Base-by-base conservation (phyloP, 92 coral and sea anemone species). In the Actinostola sp. region DNA sequence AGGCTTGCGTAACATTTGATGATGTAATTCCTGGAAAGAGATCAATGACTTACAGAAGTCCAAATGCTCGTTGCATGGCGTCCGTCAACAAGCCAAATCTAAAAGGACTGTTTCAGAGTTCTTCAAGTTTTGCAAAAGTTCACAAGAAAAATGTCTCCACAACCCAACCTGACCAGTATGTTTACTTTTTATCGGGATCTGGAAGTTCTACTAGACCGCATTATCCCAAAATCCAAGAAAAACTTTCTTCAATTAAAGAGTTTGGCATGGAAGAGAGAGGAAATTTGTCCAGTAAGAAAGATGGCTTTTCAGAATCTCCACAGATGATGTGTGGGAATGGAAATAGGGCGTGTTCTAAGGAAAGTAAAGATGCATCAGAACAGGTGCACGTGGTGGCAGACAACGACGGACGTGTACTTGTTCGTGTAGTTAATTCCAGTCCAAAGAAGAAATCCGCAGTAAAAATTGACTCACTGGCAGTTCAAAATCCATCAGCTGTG, bases 341-440 rank as follows among this genome's bases (percentile, higher is more conserved):
- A 36, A 4, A 36, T 11, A 36, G 42, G 6, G 42, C 6, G 11
- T 4, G 4, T 36, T 36, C 42, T 4, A 54, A 54, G 35, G 39
- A 5, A 12, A 30, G 28, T 1, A 28, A 57, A 16, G 19, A 27
- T 26, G 63, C 1, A 9, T 24, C 27, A 13, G 10, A 5, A 29
- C 49, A 31, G 21, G 12, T 68, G 62, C 61, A 68, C 19, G 74
- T 68, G 8, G 48, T 68, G 28, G 43, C 56, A 5, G 74, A 68
- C 45, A 50, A 38, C 21, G 48, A 68, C 3, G 74, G 74, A 6
- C 74, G 74, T n/a, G 59, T 68, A n/a, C 48, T 32, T 20, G 74
- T 68, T 17, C 50, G 51, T 23, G 59, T 66, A 13, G 25, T 35
- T 10, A 16, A 48, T 17, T 0, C 53, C 26, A 5, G 11, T 33